phyloP scores from a whole-genome alignment of 2,797 vertebrate species.

The Halcyon leucocephala region DNA sequence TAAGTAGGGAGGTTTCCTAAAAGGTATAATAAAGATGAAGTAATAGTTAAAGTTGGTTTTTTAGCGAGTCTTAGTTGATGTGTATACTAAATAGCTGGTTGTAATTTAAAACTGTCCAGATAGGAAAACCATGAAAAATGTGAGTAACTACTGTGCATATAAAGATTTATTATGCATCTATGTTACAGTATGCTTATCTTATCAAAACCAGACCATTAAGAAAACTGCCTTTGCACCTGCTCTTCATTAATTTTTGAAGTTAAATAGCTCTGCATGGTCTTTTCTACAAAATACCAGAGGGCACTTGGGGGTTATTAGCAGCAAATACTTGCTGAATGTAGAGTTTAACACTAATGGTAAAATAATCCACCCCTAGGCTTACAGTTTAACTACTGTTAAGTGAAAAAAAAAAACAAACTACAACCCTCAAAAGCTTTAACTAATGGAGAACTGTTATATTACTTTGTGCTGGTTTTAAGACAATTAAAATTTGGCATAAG shows the following conservation, averaged over 20 bases:
- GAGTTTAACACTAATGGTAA: constrained; percentile 6
- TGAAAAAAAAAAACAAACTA: not conserved
- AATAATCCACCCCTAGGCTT: not conserved
- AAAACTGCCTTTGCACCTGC: constrained; percentile 65
- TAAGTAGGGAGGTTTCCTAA: not conserved
- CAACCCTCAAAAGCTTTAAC: not conserved
- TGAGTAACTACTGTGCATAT: constrained; percentile 49
- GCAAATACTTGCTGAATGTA: constrained; percentile 14
- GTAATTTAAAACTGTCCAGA: constrained; percentile 31
- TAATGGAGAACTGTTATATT: not conserved
- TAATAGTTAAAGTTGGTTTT: constrained; percentile 17
- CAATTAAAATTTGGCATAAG: not conserved
- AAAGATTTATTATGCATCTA: constrained; percentile 60
- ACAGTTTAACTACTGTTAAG: not conserved
- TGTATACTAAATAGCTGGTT: not conserved
- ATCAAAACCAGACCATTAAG: constrained; percentile 50
- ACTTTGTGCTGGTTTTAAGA: not conserved
- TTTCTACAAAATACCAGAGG: constrained; percentile 27
- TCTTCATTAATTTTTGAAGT: constrained; percentile 67
- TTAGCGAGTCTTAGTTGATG: not conserved
- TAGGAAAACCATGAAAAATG: constrained; percentile 54
- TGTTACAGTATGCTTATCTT: constrained; percentile 61
- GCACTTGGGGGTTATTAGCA: not conserved
- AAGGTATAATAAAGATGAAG: not conserved
- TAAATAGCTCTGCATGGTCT: constrained; percentile 23